phyloP scores from a whole-genome alignment of 1,140 invertebrate species.

The Batillaria attramentaria region DNA sequence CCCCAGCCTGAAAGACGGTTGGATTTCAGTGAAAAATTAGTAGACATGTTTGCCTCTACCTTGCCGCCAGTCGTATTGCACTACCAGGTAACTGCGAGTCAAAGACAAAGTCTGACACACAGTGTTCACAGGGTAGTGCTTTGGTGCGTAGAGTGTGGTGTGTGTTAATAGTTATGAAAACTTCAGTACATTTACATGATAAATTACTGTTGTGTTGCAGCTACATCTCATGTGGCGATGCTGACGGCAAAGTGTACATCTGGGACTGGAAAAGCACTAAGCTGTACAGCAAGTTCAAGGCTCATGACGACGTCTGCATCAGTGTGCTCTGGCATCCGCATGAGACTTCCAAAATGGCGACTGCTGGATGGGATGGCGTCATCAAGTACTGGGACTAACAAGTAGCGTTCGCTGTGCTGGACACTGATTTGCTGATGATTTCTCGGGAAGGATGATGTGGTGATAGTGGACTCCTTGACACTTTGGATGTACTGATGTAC shows the following conservation, averaged over 20 bases:
- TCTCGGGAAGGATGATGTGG: background rate
- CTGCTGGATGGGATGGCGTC: slow-evolving; percentile 97
- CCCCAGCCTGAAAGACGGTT: too few relatives aligned
- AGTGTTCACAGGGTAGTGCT: too few relatives aligned
- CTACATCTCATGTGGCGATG: slow-evolving; percentile 98
- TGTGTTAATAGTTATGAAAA: too few relatives aligned
- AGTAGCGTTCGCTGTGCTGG: background rate
- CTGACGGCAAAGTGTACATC: slow-evolving; percentile 98
- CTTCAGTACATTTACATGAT: too few relatives aligned
- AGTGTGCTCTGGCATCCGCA: slow-evolving; percentile 97
- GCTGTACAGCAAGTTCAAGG: slow-evolving; percentile 98
- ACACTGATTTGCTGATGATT: background rate
- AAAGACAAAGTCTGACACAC: too few relatives aligned
- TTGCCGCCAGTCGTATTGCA: too few relatives aligned
- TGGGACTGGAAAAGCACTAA: slow-evolving; percentile 99
- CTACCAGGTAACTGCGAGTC: too few relatives aligned
- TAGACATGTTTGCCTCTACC: background rate
- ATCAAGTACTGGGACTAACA: slow-evolving; percentile 98
- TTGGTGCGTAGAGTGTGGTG: too few relatives aligned
- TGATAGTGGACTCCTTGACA: background rate
- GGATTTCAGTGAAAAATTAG: too few relatives aligned
- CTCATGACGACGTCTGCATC: slow-evolving; percentile 98
- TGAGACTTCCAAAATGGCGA: slow-evolving; percentile 95
- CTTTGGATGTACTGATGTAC: background rate
- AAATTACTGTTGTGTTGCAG: too few relatives aligned